Evolutionary conservation across 1,140 invertebrate genomes (phyloP).

Genomic region (Drosophila watanabei): DNA sequence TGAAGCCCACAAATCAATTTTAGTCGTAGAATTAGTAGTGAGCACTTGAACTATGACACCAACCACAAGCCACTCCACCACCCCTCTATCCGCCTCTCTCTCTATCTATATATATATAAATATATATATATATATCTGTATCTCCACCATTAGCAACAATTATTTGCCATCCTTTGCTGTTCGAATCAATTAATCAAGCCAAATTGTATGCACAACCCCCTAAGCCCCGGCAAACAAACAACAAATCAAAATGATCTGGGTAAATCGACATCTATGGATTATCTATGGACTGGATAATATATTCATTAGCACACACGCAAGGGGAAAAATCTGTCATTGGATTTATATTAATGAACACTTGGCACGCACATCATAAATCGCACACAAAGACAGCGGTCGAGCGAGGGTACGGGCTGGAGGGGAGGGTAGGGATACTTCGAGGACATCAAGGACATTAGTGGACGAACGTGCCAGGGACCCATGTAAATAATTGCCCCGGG

Average conservation of each 20-base stretch:
- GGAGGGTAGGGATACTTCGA: background rate
- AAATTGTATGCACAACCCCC: conserved; percentile 50
- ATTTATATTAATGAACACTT: conserved; percentile 83
- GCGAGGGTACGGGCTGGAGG: background rate
- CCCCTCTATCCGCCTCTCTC: conserved; percentile 8
- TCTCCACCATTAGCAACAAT: conserved; percentile 57
- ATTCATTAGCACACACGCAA: conserved; percentile 66
- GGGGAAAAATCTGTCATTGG: conserved; percentile 69
- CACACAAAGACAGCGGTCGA: conserved; percentile 41
- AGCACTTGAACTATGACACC: conserved; percentile 41
- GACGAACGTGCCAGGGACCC: conserved; percentile 62
- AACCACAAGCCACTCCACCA: conserved; percentile 9
- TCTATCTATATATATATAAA: background rate
- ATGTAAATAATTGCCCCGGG: conserved; percentile 69
- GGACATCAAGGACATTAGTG: conserved; percentile 52
- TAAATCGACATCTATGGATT: conserved; percentile 66
- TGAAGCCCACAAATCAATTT: conserved; percentile 44
- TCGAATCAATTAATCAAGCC: conserved; percentile 68
- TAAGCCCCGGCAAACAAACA: conserved; percentile 23
- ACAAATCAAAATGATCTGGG: conserved; percentile 63
- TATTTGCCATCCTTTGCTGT: conserved; percentile 68
- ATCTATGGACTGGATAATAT: conserved; percentile 70
- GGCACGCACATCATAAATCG: conserved; percentile 81
- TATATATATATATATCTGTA: background rate
- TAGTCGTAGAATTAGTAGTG: conserved; percentile 24